Evolutionary conservation across 2,888 invertebrate species (phyloP).

Genomic region (Calliopum simillimum): DNA sequence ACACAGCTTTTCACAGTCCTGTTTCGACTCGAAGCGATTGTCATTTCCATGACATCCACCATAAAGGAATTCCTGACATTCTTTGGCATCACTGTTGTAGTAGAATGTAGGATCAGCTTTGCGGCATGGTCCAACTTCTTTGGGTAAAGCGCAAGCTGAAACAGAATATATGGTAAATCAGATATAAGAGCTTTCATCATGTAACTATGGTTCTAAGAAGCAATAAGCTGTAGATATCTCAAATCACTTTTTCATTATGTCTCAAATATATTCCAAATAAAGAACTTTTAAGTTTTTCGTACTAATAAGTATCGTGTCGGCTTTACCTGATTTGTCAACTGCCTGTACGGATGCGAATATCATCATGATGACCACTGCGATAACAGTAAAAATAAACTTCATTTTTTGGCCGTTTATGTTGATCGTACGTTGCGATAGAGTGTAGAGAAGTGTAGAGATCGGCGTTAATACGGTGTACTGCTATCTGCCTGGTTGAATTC

Average conservation of each 20-base stretch:
- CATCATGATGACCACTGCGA: conserved; percentile 14
- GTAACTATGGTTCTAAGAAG: no score
- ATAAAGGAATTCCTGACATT: conserved; percentile 51
- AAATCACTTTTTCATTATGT: not conserved
- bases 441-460: not conserved
- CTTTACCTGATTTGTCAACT: conserved; percentile 46
- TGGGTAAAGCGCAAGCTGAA: conserved; percentile 48
- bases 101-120: conserved; percentile 43
- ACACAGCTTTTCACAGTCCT: conserved; percentile 49
- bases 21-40: conserved; percentile 48
- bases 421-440: no score
- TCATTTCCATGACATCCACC: conserved; percentile 54
- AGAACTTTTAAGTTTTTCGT: not conserved
- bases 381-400: conserved; percentile 10
- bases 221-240: not conserved
- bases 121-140: conserved; percentile 51
- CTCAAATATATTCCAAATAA: not conserved
- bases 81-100: conserved; percentile 46
- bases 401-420: not conserved
- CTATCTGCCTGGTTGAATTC: not conserved
- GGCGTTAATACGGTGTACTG: not conserved
- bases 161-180: not conserved
- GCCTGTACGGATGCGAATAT: conserved; percentile 39
- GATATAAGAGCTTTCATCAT: no score
- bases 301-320: no score